Base-by-base conservation (phyloP, 2,113 vertebrate species). In the Otolemur garnettii region DNA sequence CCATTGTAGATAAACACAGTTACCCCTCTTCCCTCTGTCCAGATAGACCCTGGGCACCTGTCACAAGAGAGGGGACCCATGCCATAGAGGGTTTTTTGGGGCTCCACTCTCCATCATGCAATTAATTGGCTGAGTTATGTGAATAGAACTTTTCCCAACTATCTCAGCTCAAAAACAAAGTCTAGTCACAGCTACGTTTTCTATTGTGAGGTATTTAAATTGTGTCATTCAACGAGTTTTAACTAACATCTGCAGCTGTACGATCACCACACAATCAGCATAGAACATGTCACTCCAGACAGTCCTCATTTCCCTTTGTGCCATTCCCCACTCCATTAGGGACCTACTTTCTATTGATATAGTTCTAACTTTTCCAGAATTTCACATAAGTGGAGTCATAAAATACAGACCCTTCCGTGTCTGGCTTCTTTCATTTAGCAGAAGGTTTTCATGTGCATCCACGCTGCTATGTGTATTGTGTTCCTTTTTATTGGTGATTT, bases 241-340 rank as follows among this genome's bases (percentile, higher is more conserved):
- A 28, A 50, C 19, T 14, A 28, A 33, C 12, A 15, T 33, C 10
- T 1, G 4, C 55, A 69, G 64, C 5, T 83, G 38, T 0, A 2
- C 26, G 33, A 17, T 30, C 71, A 15, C 50, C 17, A 50, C 35
- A 15, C 3, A 14, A 0, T 10, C 42, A 15, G 21, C 18, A 24
- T 12, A 66, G 55, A 38, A 3, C 12, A 17, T 4, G 24, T 62
- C 53, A 6, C 64, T 33, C 9, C 2, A 24, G 7, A 35, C 2
- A 18, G 24, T 4, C 13, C 17, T 7, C 5, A 0, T 7, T 21
- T 12, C 38, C 59, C 38, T 21, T 64, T 38, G 30, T 3, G 26
- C 13, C 35, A 11, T 53, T 18, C 18, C 15, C 30, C 24, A 15
- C 35, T 50, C 15, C 4, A 12, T 55, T 12, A 17, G 12, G 17